phyloP scores from a whole-genome alignment of 2,888 invertebrate genomes.

The Phanerotoma sp. region DNA sequence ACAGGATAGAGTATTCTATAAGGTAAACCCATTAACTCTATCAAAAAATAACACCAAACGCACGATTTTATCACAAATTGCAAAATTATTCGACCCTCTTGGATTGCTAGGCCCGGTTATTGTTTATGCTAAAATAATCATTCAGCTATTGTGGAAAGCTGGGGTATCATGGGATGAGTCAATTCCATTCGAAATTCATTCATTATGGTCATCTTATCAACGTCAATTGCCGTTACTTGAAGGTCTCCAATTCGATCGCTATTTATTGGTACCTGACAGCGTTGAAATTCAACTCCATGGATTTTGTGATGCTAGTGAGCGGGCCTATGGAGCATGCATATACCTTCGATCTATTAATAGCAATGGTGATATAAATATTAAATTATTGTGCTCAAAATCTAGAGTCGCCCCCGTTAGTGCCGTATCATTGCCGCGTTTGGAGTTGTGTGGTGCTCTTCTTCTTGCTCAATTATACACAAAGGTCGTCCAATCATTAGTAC shows the following conservation, averaged over 20 bases:
- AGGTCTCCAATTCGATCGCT: conserved; percentile 22
- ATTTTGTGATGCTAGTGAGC: conserved; percentile 38
- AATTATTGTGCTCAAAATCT: conserved; percentile 22
- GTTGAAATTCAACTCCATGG: conserved; percentile 25
- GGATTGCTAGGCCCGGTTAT: conserved; percentile 9
- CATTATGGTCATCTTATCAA: conserved; percentile 17
- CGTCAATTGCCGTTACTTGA: conserved; percentile 13
- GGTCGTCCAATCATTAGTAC: not conserved
- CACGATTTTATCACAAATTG: conserved; percentile 22
- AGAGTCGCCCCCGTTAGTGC: conserved; percentile 24
- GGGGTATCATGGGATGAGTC: conserved; percentile 18
- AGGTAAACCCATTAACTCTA: conserved; percentile 9
- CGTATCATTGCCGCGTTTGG: conserved; percentile 21
- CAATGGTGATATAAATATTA: conserved; percentile 33
- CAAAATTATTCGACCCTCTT: conserved; percentile 29
- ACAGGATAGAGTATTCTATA: conserved; percentile 19
- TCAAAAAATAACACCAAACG: conserved; percentile 14
- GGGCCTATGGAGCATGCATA: conserved; percentile 36
- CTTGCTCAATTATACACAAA: not conserved
- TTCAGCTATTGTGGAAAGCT: conserved; percentile 20
- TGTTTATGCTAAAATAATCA: conserved; percentile 7
- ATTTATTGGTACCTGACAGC: conserved; percentile 8
- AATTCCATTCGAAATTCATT: conserved; percentile 11
- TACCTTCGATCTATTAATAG: conserved; percentile 27
- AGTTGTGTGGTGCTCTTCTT: conserved; percentile 19